Base-by-base conservation (phyloP, 2,888 invertebrate genomes). In the Diachrysia chrysitis region DNA sequence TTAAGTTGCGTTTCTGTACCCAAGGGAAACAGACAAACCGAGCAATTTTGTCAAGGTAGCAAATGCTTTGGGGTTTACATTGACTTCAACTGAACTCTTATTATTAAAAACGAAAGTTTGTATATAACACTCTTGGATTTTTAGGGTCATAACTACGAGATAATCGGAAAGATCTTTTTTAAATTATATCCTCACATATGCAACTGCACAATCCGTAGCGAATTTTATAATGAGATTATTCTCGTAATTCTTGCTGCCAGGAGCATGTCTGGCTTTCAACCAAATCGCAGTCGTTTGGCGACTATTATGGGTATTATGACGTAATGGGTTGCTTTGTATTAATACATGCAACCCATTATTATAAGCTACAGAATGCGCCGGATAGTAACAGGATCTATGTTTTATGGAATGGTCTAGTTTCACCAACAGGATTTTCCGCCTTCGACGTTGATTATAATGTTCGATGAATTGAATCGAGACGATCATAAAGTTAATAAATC, bases 231-330 rank as follows among this genome's bases (percentile, higher is more conserved):
- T 42, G 42, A 42, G 42, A n/a, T n/a, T 42, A 19, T 10, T 51
- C 19, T 21, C 2, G n/a, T n/a, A n/a, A n/a, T n/a, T n/a, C n/a
- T n/a, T 14, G 17, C n/a, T 51, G 48, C 48, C 48, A 51, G 48
- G 48, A 21, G 16, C 16, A 23, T 16, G 42, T 12, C 58, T 58
- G 58, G 46, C 58, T 58, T 25, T 4, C 25, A 25, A 71, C 57
- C 71, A 66, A 72, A 71, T 65, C 12, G 10, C 25, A 53, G 65
- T 35, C 6, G 53, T 70, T 72, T 72, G 59, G 46, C 66, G 59
- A 14, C 16, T 25, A 23, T 25, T 25, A 25, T 3, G 25, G n/a
- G n/a, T n/a, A n/a, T n/a, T 25, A 54, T 25, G n/a, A 16, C 16
- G 7, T 14, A 51, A 19, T 12, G 48, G 21, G 21, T 51, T 10